Evolutionary conservation across 1,140 invertebrate species (phyloP).

Genomic region (Bathynomus jamesi): DNA sequence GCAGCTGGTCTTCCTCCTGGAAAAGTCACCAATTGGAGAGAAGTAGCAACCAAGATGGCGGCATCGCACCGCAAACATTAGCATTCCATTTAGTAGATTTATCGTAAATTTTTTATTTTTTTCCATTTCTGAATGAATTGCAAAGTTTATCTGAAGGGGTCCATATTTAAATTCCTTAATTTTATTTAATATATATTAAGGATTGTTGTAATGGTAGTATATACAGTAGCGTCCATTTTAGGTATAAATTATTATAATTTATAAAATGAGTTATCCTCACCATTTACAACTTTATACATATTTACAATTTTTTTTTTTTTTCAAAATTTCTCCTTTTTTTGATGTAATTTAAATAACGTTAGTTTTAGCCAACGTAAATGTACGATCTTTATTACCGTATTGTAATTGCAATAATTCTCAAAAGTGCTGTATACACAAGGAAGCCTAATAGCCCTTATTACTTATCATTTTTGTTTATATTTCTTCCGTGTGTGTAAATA

Average conservation of each 20-base stretch:
- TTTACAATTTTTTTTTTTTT: neutral
- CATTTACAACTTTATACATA: too few species aligned
- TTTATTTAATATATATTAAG: neutral
- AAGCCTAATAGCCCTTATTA: too few species aligned
- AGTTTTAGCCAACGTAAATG: too few species aligned
- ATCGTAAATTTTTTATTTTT: too few species aligned
- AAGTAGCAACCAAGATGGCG: conserved; percentile 27
- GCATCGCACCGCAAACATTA: neutral
- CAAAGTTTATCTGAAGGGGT: neutral
- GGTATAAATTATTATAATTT: neutral
- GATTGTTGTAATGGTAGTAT: neutral
- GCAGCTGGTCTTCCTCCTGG: conserved; percentile 33
- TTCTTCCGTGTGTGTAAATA: too few species aligned
- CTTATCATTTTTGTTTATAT: too few species aligned
- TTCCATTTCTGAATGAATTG: too few species aligned
- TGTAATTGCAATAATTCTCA: too few species aligned
- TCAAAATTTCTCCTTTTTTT: neutral
- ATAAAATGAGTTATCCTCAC: too few species aligned
- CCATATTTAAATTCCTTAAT: neutral
- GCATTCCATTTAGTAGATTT: neutral
- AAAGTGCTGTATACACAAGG: too few species aligned
- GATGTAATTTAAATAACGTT: neutral
- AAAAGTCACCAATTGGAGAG: conserved; percentile 35
- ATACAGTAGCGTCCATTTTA: neutral
- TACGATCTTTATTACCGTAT: too few species aligned